These are phyloP conservation scores for Dendrolimus kikuchii DNA, from an alignment of 1,140 invertebrate genomes.

Conservation along the genomic window DNA sequence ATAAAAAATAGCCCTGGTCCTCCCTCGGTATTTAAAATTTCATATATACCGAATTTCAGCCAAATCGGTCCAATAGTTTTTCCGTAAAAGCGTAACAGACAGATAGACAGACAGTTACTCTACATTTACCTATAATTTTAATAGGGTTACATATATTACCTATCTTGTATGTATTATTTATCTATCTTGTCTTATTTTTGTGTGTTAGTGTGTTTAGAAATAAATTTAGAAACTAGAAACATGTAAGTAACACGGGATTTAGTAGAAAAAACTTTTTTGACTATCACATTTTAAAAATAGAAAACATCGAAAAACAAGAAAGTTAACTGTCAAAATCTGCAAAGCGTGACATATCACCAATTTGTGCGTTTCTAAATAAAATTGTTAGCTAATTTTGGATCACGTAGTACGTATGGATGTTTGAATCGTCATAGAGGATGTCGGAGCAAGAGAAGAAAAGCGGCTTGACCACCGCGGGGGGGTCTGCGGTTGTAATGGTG, in stretches of 20 bases:
- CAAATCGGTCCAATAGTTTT: too few relatives aligned
- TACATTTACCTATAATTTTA: too few relatives aligned
- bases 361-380: conserved; percentile 46
- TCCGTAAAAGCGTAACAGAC: too few relatives aligned
- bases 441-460: conserved; percentile 48
- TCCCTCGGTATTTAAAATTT: too few relatives aligned
- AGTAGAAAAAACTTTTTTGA: conserved; percentile 9
- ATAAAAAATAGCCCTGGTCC: too few relatives aligned
- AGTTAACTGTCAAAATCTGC: conserved; percentile 54
- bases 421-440: conserved; percentile 42
- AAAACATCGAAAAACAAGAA: conserved; percentile 47
- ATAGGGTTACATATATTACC: too few relatives aligned
- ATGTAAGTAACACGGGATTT: neutral
- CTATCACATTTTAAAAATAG: conserved; percentile 47
- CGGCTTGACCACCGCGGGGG: conserved; percentile 15
- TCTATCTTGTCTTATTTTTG: too few relatives aligned
- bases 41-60: too few relatives aligned
- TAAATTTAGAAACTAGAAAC: neutral
- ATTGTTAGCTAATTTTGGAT: conserved; percentile 31
- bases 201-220: too few relatives aligned
- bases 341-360: conserved; percentile 51
- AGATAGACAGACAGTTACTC: too few relatives aligned
- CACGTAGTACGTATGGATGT: conserved; percentile 40
- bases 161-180: too few relatives aligned
- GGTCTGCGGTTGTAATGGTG: conserved; percentile 30